Base-by-base conservation (phyloP, 2,888 invertebrate genomes). In the Polyploca ridens region DNA sequence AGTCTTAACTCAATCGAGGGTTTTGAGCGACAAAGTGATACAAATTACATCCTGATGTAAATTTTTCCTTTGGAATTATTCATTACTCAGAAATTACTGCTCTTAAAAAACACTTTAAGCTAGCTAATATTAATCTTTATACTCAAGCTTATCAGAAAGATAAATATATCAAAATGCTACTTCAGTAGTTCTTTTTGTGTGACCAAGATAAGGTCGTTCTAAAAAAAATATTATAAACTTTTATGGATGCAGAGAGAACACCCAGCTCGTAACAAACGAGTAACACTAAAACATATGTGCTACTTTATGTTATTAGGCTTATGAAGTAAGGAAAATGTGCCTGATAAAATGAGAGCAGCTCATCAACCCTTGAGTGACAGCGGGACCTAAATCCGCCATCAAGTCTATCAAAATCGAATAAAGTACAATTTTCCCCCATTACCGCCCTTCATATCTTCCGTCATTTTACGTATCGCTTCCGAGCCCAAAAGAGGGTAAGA, bases 381-480 rank as follows among this genome's bases (percentile, higher is more conserved):
- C 81, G 82, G 84, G 82, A 84, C 85, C 88, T 83, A 90, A 93
- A 91, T 91, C 89, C 87, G 77, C 86, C 89, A 90, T 89, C 88
- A 86, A 90, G 90, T 90, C 91, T 90, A 93, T 93, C 93, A 93
- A 93, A 93, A 93, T 93, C 91, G 89, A 93, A 94, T 94, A 91
- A 93, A 90, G 90, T 84, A 89, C 91, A 92, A 93, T 93, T 93
- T 93, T 90, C 91, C 88, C 87, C 92, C 86, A 93, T 93, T 93
- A 93, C 91, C 91, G 90, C 90, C 90, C 90, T 89, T 90, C 91
- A 88, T 87, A 89, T 89, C 91, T 93, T 90, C 91, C 91, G 91
- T 91, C 92, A 89, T 93, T 93, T 92, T 86, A 92, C 93, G 93
- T 93, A 91, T 93, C 92, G 90, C 87, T 93, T 93, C 92, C 93